phyloP scores from a whole-genome alignment of 2,888 invertebrate species.

The Margaritifera margaritifera region DNA sequence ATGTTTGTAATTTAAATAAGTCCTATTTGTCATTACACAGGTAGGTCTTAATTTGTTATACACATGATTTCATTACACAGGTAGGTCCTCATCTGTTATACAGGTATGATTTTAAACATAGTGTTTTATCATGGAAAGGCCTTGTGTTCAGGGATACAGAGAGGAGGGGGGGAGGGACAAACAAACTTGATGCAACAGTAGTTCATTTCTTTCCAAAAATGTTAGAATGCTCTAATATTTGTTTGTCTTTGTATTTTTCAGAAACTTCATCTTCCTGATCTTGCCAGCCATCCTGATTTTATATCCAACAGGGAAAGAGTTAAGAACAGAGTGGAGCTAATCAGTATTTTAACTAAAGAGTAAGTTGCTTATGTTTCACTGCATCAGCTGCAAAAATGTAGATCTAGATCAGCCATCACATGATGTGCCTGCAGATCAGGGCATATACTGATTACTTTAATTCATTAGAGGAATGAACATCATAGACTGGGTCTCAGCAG shows the following conservation, averaged over 20 bases:
- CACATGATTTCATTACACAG: too few species aligned
- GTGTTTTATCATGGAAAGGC: not conserved
- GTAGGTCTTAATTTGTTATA: too few species aligned
- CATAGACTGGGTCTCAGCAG: too few species aligned
- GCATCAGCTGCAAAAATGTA: not conserved
- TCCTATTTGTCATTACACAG: too few species aligned
- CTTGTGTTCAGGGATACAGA: not conserved
- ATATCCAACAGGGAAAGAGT: slow-evolving; percentile 84
- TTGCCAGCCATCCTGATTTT: slow-evolving; percentile 81
- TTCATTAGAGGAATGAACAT: too few species aligned
- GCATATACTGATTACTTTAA: too few species aligned
- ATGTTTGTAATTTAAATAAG: too few species aligned
- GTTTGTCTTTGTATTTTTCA: slow-evolving; percentile 23
- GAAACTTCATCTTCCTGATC: slow-evolving; percentile 74
- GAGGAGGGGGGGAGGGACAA: not conserved
- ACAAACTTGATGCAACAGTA: not conserved
- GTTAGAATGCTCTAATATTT: not conserved
- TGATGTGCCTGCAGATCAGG: too few species aligned
- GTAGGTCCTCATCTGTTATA: not conserved
- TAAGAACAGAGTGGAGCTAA: slow-evolving; percentile 81
- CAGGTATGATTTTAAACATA: not conserved
- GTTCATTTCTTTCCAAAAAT: not conserved
- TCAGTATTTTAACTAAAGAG: slow-evolving; percentile 76
- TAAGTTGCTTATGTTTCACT: slow-evolving; percentile 27
- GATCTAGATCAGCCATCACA: too few species aligned